Evolutionary conservation across 2,888 invertebrate species (phyloP).

Genomic region (Sinotaia quadrata): DNA sequence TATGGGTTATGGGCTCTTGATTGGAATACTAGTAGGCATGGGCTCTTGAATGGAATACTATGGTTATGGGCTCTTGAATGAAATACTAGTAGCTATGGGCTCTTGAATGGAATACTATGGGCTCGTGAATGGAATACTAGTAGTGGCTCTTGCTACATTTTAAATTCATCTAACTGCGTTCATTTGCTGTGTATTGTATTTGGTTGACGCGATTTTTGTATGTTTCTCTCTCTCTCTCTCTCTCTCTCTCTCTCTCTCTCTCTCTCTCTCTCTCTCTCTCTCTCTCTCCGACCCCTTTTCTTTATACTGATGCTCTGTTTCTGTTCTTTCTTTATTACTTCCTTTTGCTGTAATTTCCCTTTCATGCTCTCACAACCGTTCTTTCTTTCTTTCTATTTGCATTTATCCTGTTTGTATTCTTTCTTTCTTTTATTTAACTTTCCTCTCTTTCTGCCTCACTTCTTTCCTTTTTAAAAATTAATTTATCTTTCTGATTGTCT

Average conservation of each 20-base stretch:
- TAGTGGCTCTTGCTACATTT: no score
- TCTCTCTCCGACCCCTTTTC: neutral
- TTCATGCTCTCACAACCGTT: neutral
- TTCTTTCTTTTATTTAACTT: neutral
- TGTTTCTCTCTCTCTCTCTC: neutral
- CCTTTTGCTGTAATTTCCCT: no score
- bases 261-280: neutral
- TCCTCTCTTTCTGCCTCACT: neutral
- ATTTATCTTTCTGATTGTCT: neutral
- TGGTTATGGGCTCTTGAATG: no score
- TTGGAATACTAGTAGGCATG: no score
- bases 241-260: neutral
- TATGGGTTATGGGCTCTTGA: no score
- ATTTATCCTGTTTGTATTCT: neutral
- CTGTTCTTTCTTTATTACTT: no score
- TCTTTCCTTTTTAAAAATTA: neutral
- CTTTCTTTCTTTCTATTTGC: neutral
- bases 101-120: no score
- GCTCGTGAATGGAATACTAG: no score
- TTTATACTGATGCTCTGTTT: no score
- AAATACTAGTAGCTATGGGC: no score
- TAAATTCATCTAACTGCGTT: no score
- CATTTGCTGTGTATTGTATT: neutral
- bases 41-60: no score
- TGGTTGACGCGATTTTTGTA: neutral